Evolutionary conservation across 2,888 invertebrate genomes (phyloP).

Genomic region (Crossocerus cetratus): DNA sequence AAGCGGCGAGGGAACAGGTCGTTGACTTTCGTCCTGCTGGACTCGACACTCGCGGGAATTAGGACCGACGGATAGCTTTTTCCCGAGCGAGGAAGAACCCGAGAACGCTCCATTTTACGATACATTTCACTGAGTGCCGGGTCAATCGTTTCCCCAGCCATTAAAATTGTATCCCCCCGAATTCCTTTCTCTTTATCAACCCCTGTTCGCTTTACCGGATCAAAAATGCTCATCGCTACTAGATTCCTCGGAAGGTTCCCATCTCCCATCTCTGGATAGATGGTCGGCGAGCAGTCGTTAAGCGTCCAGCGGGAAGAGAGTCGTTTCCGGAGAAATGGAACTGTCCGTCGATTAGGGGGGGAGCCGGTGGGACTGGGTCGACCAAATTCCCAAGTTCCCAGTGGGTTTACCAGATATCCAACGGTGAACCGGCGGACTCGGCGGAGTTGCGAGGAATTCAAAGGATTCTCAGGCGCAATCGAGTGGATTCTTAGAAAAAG

Average conservation of each 20-base stretch:
- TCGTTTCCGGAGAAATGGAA: background rate
- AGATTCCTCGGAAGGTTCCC: conserved; percentile 1
- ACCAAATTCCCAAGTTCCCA: too few relatives aligned
- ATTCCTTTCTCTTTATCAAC: background rate
- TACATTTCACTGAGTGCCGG: conserved; percentile 60
- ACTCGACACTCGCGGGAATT: conserved; percentile 53
- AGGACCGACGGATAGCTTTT: conserved; percentile 56
- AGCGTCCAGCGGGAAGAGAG: background rate
- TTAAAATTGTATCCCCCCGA: conserved; percentile 21
- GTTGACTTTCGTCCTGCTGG: conserved; percentile 52
- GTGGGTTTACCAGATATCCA: too few relatives aligned
- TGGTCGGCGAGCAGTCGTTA: background rate
- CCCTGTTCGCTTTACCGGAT: too few relatives aligned
- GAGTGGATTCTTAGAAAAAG: conserved; percentile 22
- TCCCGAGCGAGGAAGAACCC: conserved; percentile 47
- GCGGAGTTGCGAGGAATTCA: conserved; percentile 18
- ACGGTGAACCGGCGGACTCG: conserved; percentile 5
- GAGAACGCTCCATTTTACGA: conserved; percentile 59
- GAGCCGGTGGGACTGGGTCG: too few relatives aligned
- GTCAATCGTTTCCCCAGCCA: conserved; percentile 49
- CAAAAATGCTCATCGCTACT: too few relatives aligned
- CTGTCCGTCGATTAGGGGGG: background rate
- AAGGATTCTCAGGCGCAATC: conserved; percentile 28
- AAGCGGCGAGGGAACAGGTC: conserved; percentile 37
- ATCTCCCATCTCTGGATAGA: background rate